Evolutionary conservation across 2,888 invertebrate genomes (phyloP), one percentile per base, ranked within the genome.

Genomic region (Coleophora deauratella): DNA sequence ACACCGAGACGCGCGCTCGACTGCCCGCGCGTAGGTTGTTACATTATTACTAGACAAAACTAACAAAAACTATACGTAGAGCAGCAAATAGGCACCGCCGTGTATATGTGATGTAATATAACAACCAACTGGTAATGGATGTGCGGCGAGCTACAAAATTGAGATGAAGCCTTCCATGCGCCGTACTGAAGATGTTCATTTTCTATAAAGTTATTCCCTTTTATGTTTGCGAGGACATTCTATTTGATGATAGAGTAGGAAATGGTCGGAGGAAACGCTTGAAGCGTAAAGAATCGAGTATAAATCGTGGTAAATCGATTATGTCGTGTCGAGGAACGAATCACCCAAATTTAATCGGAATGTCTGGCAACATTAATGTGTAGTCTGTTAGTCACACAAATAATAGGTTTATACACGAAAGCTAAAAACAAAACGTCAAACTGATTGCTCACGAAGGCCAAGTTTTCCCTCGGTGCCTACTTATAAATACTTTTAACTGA

Each of bases 251-350:
- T 21, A 21, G 21, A 21, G 21, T 21, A 21, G 6, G 21, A n/a
- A n/a, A n/a, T n/a, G 21, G 3, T 21, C 12, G 30, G 13, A 31
- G 31, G 21, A 34, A 39, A 33, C 21, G 39, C 9, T 28, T 30
- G 13, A 13, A 32, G 32, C 32, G 27, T 35, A 33, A 41, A 45
- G 39, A 44, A 49, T 49, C 42, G 47, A 43, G 62, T 59, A 51
- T 51, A 56, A 70, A 62, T 63, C 66, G 66, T 70, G 59, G 45
- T 70, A 43, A 73, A 73, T 73, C 62, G 63, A 74, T 74, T 72
- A 57, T 45, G 52, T 52, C 51, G 51, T 58, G 55, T 58, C 51
- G 50, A 51, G 57, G 62, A 71, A 68, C 64, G 62, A 68, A 65
- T 64, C 54, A 52, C 44, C 46, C 52, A 66, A 63, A 63, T 65